Conservation (phyloP, 2,113 vertebrate genomes). For the Guaruba guarouba region DNA sequence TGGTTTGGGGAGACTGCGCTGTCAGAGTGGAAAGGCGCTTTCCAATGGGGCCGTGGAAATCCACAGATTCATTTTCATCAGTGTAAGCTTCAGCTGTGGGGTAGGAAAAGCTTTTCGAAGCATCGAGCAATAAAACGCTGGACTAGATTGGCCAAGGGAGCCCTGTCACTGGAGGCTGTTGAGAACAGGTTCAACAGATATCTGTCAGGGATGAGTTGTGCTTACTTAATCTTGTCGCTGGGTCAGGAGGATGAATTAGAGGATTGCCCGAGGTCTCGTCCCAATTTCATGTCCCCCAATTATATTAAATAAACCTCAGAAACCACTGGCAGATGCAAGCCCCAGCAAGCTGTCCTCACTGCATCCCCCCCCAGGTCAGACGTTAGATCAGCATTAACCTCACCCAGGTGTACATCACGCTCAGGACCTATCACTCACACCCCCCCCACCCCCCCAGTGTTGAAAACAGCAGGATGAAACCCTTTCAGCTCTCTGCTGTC, state of each 20-base stretch:
- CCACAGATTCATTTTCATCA: neutral
- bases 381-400: neutral
- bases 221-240: conserved; percentile 20
- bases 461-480: neutral
- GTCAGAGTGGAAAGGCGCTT: neutral
- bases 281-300: conserved; percentile 50
- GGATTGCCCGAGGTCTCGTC: neutral
- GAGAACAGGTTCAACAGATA: conserved; percentile 41
- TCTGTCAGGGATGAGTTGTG: conserved; percentile 51
- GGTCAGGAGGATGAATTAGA: conserved; percentile 53
- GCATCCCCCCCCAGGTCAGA: neutral
- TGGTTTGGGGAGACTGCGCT: neutral
- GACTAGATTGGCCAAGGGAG: conserved; percentile 12
- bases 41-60: neutral
- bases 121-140: neutral
- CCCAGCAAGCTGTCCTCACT: neutral
- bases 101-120: conserved; percentile 37
- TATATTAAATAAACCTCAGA: conserved; percentile 59
- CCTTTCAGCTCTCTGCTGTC: neutral
- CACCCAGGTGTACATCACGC: neutral
- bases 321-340: conserved; percentile 29
- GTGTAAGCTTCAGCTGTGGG: neutral
- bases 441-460: neutral
- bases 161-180: conserved; percentile 32
- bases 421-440: neutral